Base-by-base conservation (phyloP, 2,113 vertebrate species). In the Melanerpes formicivorus region DNA sequence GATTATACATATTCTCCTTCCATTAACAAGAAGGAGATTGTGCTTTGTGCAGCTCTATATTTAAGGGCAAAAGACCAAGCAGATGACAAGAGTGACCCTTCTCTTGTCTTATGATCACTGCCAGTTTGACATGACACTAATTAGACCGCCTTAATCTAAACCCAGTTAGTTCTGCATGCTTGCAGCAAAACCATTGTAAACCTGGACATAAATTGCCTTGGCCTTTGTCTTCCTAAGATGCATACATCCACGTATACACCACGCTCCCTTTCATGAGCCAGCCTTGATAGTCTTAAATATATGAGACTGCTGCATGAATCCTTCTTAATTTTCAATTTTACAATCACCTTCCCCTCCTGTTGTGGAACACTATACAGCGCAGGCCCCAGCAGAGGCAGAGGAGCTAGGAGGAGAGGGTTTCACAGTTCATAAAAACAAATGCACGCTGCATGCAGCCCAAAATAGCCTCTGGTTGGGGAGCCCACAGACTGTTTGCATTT, bases 41-140 rank as follows among this genome's bases (percentile, higher is more conserved):
- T 98, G 98, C 97, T 97, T 98, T 98, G 97, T 96, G 95, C 97
- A 97, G 97, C 98, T 98, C 97, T 98, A 97, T 97, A 98, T 98
- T 98, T 98, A 98, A 98, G 98, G 98, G 98, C 97, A 98, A 98
- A 98, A 97, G 98, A 98, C 98, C 97, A 98, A 97, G 96, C 97
- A 97, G 98, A 98, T 98, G 98, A 98, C 98, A 98, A 97, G 97
- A 98, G 95, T 97, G 98, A 98, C 98, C 98, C 97, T 96, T 97
- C 98, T 98, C 98, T 97, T 98, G 97, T 97, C 98, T 98, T 98
- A 97, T 98, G 98, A 98, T 98, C 97, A 97, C 97, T 97, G 97
- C 97, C 96, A 97, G 98, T 97, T 98, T 98, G 98, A 98, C 98
- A 98, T 98, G 98, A 98, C 98, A 97, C 98, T 98, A 97, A 98